A percentile compares a stretch with the other conserved stretches of the same genome.
Conservation (phyloP, 2,888 invertebrate genomes). For the Ametastegia equiseti region DNA sequence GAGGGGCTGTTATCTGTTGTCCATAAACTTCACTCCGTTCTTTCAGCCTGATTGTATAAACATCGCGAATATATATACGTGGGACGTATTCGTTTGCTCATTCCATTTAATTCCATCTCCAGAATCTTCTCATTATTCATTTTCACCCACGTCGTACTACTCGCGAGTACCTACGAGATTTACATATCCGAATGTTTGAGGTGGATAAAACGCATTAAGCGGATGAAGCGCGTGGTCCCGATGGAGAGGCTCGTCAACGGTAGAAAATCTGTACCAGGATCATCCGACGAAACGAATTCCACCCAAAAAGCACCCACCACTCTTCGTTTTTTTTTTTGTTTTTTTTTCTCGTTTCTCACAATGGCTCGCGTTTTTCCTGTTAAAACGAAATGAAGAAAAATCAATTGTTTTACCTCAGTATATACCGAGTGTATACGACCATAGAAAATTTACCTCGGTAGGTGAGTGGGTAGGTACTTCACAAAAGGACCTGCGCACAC, state of each 20-base stretch:
- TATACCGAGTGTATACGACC: neutral
- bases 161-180: neutral
- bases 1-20: neutral
- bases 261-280: neutral
- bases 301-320: neutral
- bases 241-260: constrained; percentile 10
- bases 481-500: constrained; percentile 10
- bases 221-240: neutral
- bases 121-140: constrained; percentile 4
- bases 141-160: neutral
- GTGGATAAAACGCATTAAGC: constrained; percentile 4
- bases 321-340: neutral
- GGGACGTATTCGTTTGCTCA: neutral
- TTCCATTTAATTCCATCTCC: neutral
- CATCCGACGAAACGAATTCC: neutral
- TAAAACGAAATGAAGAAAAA: too few species aligned
- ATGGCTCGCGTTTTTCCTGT: too few species aligned
- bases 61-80: neutral
- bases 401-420: too few species aligned
- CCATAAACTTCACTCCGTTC: neutral
- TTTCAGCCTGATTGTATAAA: neutral
- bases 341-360: neutral
- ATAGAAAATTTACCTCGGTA: neutral
- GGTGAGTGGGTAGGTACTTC: too few species aligned
- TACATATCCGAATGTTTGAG: constrained; percentile 9